Conservation (phyloP, 2,888 invertebrate genomes). For the Nomada fabriciana region DNA sequence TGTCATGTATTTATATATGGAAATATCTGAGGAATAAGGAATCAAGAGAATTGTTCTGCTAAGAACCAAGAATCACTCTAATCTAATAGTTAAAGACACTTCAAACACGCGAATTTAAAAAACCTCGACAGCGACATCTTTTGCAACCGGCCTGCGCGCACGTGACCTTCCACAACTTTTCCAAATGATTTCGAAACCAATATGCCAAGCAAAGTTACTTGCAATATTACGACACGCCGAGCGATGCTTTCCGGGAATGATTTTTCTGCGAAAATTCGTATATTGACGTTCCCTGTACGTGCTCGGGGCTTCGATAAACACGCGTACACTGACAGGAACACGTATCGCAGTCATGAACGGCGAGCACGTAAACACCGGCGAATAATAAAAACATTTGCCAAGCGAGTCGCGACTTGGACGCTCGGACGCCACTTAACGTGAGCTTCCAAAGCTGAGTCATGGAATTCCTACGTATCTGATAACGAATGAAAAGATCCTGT, state of each 20-base stretch:
- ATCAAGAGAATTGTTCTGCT: no score
- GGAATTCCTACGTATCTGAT: constrained; percentile 33
- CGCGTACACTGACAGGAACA: background rate
- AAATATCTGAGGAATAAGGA: no score
- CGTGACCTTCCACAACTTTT: no score
- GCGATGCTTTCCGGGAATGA: background rate
- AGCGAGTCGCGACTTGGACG: background rate
- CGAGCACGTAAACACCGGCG: constrained; percentile 5
- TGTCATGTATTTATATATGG: no score
- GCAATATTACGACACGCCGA: background rate
- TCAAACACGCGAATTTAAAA: no score
- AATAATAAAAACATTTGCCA: background rate
- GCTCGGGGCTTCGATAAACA: constrained; percentile 5
- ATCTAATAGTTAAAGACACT: no score
- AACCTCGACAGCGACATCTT: no score
- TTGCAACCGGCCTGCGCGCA: no score
- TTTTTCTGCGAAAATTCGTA: background rate
- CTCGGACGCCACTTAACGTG: background rate
- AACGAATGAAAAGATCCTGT: background rate
- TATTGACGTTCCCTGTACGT: background rate
- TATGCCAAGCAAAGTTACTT: background rate
- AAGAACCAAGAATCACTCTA: no score
- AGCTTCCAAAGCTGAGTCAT: constrained; percentile 22
- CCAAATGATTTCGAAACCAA: background rate
- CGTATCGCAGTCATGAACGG: constrained; percentile 8